Percentiles rank a stretch among this genome's conserved stretches.
phyloP scores from a whole-genome alignment of 2,888 invertebrate genomes.

The Drosophila niveifrons region DNA sequence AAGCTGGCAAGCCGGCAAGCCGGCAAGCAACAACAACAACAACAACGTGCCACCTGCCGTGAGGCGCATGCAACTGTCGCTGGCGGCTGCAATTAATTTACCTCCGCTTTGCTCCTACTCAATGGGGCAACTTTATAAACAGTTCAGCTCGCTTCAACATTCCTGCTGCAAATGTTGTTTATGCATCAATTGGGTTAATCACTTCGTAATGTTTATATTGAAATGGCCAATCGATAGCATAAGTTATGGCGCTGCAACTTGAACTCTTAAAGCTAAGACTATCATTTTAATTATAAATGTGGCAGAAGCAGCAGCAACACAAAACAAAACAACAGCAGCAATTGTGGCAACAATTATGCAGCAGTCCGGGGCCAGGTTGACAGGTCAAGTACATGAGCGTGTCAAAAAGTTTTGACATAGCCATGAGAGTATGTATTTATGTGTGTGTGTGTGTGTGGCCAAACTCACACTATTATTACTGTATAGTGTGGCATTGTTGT shows the following conservation, averaged over 20 bases:
- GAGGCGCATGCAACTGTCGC: slow-evolving; percentile 56
- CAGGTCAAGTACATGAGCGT: slow-evolving; percentile 72
- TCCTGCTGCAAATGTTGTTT: slow-evolving; percentile 54
- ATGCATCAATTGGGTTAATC: slow-evolving; percentile 71
- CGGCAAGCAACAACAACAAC: no score
- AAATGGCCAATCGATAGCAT: slow-evolving; percentile 19
- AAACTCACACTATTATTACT: slow-evolving; percentile 46
- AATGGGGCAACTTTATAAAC: slow-evolving; percentile 65
- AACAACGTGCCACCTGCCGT: slow-evolving; percentile 55
- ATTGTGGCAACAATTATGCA: slow-evolving; percentile 28
- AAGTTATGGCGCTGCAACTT: slow-evolving; percentile 14
- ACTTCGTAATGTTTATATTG: slow-evolving; percentile 41
- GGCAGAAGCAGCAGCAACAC: slow-evolving; percentile 14
- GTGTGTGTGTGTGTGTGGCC: slow-evolving; percentile 1
- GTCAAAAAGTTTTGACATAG: slow-evolving; percentile 72
- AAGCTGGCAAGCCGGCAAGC: no score
- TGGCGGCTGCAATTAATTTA: slow-evolving; percentile 73
- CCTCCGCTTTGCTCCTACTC: slow-evolving; percentile 41
- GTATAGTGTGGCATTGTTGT: slow-evolving; percentile 58
- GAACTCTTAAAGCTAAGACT: neutral
- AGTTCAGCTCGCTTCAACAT: slow-evolving; percentile 13
- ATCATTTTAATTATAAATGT: slow-evolving; percentile 60
- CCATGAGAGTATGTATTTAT: slow-evolving; percentile 18
- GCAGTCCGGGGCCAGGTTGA: slow-evolving; percentile 41
- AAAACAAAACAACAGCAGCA: neutral